Evolutionary conservation across 1,140 invertebrate species (phyloP), one percentile per base, ranked within the genome.

Genomic region (Polyergus mexicanus): DNA sequence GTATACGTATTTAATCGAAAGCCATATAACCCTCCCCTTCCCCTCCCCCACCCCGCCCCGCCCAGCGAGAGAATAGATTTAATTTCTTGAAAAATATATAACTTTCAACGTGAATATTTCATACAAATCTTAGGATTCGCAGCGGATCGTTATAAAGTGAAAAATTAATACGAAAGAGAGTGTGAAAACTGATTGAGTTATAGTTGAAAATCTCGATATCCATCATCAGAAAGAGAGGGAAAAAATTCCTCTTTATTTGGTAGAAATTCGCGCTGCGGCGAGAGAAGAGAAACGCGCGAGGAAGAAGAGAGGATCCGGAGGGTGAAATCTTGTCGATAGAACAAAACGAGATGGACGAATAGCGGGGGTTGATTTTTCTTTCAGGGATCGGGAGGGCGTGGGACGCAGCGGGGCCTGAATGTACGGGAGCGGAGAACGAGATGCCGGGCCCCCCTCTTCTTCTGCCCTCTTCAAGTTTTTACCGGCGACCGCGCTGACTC

Each of bases 301-400:
- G 51, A 75, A 51, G n/a, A 47, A 41, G 25, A 47, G 47, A 44
- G 28, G 38, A 10, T 63, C 35, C 35, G n/a, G 22, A 75, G 80
- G 80, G 44, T 47, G 62, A 85, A 60, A 75, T 35, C 35, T 60
- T 35, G 25, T 60, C 16, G 66, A 51, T 28, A 25, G 81, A 85
- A 72, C 62, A 54, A 62, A 72, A 54, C 38, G 56, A 62, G 63
- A 32, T 74, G 44, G n/a, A 65, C 13, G 44, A 2, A 16, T 16
- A n/a, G 60, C 28, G 84, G 89, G 89, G 90, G 85, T 89, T 89
- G 88, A 91, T 91, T 91, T 91, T 91, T 91, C 89, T 91, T 72
- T 91, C 69, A 69, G 87, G 69, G 75, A 75, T 75, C 89, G 86
- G n/a, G n/a, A 86, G 85, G 89, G 90, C 90, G 90, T 91, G 88